Evolutionary conservation across 2,113 vertebrate species (phyloP).

Genomic region (Myrmecophaga tridactyla): DNA sequence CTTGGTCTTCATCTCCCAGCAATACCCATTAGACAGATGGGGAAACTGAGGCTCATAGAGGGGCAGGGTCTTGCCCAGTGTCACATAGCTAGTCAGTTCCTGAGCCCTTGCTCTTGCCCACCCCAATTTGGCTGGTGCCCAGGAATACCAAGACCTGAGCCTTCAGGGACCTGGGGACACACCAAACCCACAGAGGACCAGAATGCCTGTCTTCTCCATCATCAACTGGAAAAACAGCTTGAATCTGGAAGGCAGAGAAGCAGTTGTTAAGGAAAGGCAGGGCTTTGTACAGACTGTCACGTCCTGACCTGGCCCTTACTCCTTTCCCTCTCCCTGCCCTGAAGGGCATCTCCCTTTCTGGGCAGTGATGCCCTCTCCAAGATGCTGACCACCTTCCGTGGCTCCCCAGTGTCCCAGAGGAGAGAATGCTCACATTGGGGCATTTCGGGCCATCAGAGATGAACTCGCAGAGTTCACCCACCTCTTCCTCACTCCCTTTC

Average conservation of each 20-base stretch:
- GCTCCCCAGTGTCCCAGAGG: background rate
- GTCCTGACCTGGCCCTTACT: background rate
- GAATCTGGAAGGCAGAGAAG: constrained; percentile 48
- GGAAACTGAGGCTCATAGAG: background rate
- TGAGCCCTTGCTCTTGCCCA: background rate
- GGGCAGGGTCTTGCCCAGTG: background rate
- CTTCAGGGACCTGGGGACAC: background rate
- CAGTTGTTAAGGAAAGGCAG: background rate
- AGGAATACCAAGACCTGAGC: background rate
- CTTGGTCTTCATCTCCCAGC: background rate
- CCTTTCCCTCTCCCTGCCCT: background rate
- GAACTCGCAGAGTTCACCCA: background rate
- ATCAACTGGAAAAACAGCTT: constrained; percentile 61
- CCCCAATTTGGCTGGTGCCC: background rate
- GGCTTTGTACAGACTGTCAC: background rate
- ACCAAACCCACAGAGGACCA: constrained; percentile 70
- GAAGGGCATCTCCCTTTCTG: background rate
- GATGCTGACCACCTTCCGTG: background rate
- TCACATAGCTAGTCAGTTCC: background rate
- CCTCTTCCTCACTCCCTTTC: background rate
- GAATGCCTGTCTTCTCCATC: constrained; percentile 65
- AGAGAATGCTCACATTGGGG: background rate
- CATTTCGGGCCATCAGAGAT: background rate
- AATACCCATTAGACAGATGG: background rate
- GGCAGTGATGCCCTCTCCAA: background rate